Evolutionary conservation across 1,140 invertebrate species (phyloP).

Genomic region (Mya arenaria): DNA sequence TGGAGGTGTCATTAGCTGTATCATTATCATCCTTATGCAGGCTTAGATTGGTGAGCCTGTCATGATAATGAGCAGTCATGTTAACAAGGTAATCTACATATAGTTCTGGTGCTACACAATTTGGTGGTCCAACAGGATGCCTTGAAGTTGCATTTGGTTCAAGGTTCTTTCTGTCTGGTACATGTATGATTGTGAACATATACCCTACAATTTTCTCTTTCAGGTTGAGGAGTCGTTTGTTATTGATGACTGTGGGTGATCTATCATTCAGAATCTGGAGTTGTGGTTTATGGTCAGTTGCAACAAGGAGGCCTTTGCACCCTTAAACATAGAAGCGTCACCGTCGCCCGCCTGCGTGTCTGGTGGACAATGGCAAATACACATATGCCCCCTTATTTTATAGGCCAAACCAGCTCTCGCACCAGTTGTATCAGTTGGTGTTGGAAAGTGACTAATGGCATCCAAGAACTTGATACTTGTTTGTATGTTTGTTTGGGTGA

Average conservation of each 20-base stretch:
- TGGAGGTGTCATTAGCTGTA: conserved; percentile 28
- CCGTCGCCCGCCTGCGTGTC: too few species aligned
- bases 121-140: conserved; percentile 7
- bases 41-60: background rate
- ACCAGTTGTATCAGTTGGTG: too few species aligned
- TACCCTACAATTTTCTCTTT: conserved; percentile 52
- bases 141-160: conserved; percentile 42
- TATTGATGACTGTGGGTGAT: background rate
- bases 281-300: background rate
- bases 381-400: too few species aligned
- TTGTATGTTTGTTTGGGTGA: too few species aligned
- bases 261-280: conserved; percentile 12
- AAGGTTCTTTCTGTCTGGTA: conserved; percentile 39
- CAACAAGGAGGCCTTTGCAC: background rate
- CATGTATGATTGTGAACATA: conserved; percentile 49
- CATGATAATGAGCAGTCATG: background rate
- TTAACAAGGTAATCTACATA: background rate
- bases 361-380: too few species aligned
- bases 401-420: too few species aligned
- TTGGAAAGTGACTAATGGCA: too few species aligned
- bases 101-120: conserved; percentile 5
- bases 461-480: too few species aligned
- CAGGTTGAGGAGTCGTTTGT: conserved; percentile 26
- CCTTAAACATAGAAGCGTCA: background rate
- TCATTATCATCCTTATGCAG: conserved; percentile 16